phyloP scores from a whole-genome alignment of 2,888 invertebrate species.

The Dorcus hopei region DNA sequence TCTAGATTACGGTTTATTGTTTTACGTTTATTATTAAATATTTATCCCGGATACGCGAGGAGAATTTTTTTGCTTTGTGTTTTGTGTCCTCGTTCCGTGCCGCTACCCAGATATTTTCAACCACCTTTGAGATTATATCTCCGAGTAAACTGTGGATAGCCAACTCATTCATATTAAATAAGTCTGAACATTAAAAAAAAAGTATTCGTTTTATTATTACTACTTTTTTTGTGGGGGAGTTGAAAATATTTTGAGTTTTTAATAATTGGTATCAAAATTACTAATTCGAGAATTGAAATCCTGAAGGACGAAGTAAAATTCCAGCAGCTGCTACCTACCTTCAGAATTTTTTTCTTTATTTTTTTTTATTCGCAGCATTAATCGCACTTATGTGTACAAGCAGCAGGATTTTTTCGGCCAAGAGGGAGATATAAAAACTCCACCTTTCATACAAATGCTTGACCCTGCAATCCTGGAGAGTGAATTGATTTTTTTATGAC shows the following conservation, averaged over 20 bases:
- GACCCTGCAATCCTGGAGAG: constrained; percentile 14
- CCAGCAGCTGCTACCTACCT: constrained; percentile 1
- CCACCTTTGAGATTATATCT: background rate
- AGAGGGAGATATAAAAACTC: constrained; percentile 15
- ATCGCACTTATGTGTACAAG: constrained; percentile 14
- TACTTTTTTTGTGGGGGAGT: background rate
- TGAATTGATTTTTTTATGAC: constrained; percentile 17
- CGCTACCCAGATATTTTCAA: background rate
- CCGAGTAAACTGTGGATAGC: background rate
- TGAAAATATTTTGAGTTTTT: too few species aligned
- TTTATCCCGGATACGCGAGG: background rate
- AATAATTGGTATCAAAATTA: background rate
- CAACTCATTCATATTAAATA: background rate
- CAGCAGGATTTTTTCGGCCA: constrained; percentile 12
- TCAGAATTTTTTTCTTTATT: constrained; percentile 2
- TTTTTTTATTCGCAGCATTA: constrained; percentile 14
- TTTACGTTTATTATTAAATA: background rate
- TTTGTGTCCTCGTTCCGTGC: background rate
- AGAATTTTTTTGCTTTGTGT: background rate
- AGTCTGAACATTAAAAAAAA: too few species aligned
- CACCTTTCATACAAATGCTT: constrained; percentile 16
- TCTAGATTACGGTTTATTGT: background rate
- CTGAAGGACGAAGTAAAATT: constrained; percentile 5
- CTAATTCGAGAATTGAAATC: constrained; percentile 1
- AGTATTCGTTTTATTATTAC: too few species aligned